Base-by-base conservation (phyloP, 37 sponge, comb jelly and placozoan genomes). In the Ephydatia muelleri region DNA sequence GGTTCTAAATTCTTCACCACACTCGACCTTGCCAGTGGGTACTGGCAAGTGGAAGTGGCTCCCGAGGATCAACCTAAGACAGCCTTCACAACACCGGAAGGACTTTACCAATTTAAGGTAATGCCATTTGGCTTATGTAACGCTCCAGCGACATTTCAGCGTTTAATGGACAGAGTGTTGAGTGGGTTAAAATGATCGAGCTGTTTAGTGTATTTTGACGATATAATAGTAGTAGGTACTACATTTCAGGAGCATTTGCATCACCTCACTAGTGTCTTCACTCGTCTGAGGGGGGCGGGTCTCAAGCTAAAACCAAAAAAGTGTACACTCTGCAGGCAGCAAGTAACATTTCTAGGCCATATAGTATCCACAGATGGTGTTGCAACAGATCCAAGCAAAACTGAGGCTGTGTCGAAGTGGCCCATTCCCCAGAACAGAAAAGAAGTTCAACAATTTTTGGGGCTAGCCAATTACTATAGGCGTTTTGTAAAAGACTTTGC, bases 41-140 rank as follows among this genome's bases (percentile, higher is more conserved):
- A 65, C 35, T 79, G 79, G 69, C 80, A 79, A 49, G 71, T 86
- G 70, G 71, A 78, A 33, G 47, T 86, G 43, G 31, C 32, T 29
- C 49, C 28, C 23, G 29, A 26, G 26, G 80, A 86, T 23, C 38
- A 30, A 1, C 69, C 29, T 28, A 84, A 84, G 76, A 75, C 84
- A 29, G 84, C 84, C 43, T 84, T 70, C 32, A 25, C 67, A 25
- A 84, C 85, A 21, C 67, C 11, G 25, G 69, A 76, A 6, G 85
- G 85, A 27, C 68, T 84, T 21, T 84, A 65, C 49, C 48, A 84
- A 68, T 84, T 84, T 35, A 75, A 30, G 29, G 77, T 75, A 25
- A 77, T 85, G 85, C 85, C 85, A 9, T 85, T 85, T 48, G 85
- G 85, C 12, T 36, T 85, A 69, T 77, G 72, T 43, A 85, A 85